A percentile compares a stretch with the other conserved stretches of the same genome.
phyloP scores from a whole-genome alignment of 2,888 invertebrate species.

The Catocala nupta region DNA sequence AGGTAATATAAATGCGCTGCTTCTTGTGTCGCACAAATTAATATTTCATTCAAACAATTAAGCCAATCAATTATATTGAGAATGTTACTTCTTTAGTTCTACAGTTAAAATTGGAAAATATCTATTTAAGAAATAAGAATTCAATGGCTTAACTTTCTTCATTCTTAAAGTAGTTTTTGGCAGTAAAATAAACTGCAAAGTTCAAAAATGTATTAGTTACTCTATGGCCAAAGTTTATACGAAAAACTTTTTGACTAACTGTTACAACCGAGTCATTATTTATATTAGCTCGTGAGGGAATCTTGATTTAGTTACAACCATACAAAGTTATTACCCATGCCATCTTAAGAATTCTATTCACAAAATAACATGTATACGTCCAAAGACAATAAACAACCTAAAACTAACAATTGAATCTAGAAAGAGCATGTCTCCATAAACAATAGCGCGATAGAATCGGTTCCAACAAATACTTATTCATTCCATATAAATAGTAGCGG shows the following conservation, averaged over 20 bases:
- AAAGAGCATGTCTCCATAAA: conserved; percentile 37
- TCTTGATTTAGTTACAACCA: conserved; percentile 5
- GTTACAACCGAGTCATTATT: conserved; percentile 18
- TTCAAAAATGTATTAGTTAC: conserved; percentile 18
- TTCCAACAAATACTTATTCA: conserved; percentile 50
- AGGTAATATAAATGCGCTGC: no score
- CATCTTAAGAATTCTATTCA: conserved; percentile 27
- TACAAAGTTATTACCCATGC: conserved; percentile 8
- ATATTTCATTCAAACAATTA: no score
- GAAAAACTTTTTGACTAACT: conserved; percentile 37
- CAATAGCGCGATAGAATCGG: conserved; percentile 44
- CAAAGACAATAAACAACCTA: conserved; percentile 39
- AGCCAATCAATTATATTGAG: no score
- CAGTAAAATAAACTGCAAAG: conserved; percentile 10
- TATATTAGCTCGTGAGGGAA: conserved; percentile 21
- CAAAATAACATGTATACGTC: conserved; percentile 33
- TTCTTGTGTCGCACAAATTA: no score
- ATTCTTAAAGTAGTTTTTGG: conserved; percentile 16
- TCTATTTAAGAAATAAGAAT: not conserved
- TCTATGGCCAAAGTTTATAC: conserved; percentile 19
- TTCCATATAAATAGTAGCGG: conserved; percentile 48
- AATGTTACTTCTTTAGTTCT: no score
- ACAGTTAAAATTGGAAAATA: no score
- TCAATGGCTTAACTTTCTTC: not conserved
- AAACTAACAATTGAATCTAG: conserved; percentile 43